Percentiles rank a stretch among this genome's conserved stretches.
phyloP scores from a whole-genome alignment of 2,888 invertebrate species.

The Miltochrista miniata region DNA sequence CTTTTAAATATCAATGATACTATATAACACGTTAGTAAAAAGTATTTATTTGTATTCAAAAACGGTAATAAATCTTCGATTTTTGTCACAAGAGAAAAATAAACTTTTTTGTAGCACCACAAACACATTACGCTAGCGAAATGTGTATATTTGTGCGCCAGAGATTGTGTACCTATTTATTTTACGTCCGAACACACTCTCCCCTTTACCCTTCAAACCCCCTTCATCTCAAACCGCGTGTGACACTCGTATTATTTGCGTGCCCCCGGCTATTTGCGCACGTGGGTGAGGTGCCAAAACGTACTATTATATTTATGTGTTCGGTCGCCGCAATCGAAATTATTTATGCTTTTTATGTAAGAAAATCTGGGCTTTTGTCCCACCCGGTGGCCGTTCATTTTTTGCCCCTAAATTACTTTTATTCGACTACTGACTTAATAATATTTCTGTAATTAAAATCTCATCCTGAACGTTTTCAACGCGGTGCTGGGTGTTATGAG shows the following conservation, averaged over 20 bases:
- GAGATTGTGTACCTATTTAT: slow-evolving; percentile 78
- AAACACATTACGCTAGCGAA: slow-evolving; percentile 75
- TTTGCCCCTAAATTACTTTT: slow-evolving; percentile 67
- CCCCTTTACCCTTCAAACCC: slow-evolving; percentile 28
- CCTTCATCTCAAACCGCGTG: slow-evolving; percentile 36
- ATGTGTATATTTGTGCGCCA: slow-evolving; percentile 70
- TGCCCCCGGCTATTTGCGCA: slow-evolving; percentile 63
- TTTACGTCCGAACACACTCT: slow-evolving; percentile 54
- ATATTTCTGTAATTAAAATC: slow-evolving; percentile 80
- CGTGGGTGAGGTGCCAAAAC: slow-evolving; percentile 60
- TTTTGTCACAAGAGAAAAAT: slow-evolving; percentile 47
- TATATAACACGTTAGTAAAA: too few relatives aligned
- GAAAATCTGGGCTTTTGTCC: slow-evolving; percentile 72
- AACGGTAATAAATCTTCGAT: slow-evolving; percentile 13
- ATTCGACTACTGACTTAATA: slow-evolving; percentile 75
- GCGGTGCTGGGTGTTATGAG: slow-evolving; percentile 50
- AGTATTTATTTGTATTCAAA: too few relatives aligned
- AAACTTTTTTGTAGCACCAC: slow-evolving; percentile 61
- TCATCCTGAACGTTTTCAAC: slow-evolving; percentile 64
- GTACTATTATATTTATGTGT: slow-evolving; percentile 72
- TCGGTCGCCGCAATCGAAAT: slow-evolving; percentile 72
- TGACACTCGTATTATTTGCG: slow-evolving; percentile 70
- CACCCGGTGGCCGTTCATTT: slow-evolving; percentile 34
- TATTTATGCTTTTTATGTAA: slow-evolving; percentile 76
- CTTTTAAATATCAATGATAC: too few relatives aligned